Percentiles rank a stretch among this genome's conserved stretches.
phyloP scores from a whole-genome alignment of 2,797 vertebrate species.

The Meda fulgida region DNA sequence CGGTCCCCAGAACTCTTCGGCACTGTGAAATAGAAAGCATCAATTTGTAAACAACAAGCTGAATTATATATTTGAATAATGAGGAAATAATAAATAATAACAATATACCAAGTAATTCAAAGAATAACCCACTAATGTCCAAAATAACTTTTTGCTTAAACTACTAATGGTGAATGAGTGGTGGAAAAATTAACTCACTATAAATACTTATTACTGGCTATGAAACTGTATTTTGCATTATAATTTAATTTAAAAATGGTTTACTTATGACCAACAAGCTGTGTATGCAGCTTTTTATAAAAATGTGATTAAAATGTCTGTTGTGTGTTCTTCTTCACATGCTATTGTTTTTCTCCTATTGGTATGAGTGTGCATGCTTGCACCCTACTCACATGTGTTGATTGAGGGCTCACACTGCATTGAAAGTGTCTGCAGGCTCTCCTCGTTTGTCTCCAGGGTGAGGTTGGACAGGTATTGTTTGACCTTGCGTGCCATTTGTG shows the following conservation, averaged over 20 bases:
- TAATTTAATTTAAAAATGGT: background rate
- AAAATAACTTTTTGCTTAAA: background rate
- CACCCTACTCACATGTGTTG: slow-evolving; percentile 86
- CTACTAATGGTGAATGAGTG: background rate
- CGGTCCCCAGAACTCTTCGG: slow-evolving; percentile 91
- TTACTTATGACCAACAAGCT: background rate
- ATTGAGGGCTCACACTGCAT: slow-evolving; percentile 95
- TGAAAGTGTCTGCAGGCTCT: slow-evolving; percentile 93
- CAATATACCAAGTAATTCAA: background rate
- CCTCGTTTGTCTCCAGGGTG: slow-evolving; percentile 94
- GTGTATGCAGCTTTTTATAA: background rate
- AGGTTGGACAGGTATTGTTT: slow-evolving; percentile 96
- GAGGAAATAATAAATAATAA: background rate
- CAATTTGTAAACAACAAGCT: background rate
- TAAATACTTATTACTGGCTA: background rate
- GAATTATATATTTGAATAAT: background rate
- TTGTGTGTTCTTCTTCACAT: background rate
- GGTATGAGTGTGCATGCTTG: background rate
- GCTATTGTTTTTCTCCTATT: background rate
- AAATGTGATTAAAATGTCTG: background rate
- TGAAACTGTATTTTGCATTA: background rate
- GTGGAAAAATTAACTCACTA: background rate
- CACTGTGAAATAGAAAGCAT: slow-evolving; percentile 73
- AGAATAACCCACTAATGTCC: background rate
- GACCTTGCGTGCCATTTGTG: slow-evolving; percentile 97